Conservation (phyloP, 2,888 invertebrate species). For the Ophion slaviceki region DNA sequence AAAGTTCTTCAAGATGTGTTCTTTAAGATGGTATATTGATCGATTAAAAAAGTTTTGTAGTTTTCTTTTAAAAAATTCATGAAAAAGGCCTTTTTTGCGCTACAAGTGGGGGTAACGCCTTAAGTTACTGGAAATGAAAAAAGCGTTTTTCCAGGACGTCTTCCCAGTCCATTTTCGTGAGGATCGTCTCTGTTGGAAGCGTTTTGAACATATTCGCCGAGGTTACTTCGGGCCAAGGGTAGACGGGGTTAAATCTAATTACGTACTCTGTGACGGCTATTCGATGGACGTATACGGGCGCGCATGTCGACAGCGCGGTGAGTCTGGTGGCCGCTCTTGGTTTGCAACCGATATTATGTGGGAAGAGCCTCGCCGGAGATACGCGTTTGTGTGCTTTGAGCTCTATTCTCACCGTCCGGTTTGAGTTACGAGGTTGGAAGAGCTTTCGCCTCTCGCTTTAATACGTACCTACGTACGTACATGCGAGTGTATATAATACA, state of each 20-base stretch:
- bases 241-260: conserved; percentile 79
- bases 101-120: too few relatives aligned
- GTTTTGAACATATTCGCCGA: background rate
- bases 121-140: too few relatives aligned
- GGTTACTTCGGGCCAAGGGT: background rate
- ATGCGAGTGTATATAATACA: conserved; percentile 12
- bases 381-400: conserved; percentile 13
- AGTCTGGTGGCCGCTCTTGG: conserved; percentile 73
- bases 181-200: background rate
- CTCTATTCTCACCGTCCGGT: conserved; percentile 72
- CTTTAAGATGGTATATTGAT: too few relatives aligned
- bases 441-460: conserved; percentile 32
- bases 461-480: background rate
- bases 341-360: conserved; percentile 75
- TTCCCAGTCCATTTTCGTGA: too few relatives aligned
- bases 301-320: conserved; percentile 54
- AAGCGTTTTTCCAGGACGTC: too few relatives aligned
- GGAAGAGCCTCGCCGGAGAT: conserved; percentile 51
- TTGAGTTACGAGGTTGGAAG: conserved; percentile 68
- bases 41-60: too few relatives aligned
- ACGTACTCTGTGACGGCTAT: conserved; percentile 81
- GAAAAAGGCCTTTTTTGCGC: too few relatives aligned
- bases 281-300: conserved; percentile 74
- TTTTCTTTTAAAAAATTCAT: too few relatives aligned
- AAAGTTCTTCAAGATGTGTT: too few relatives aligned